Evolutionary conservation across 2,113 vertebrate species (phyloP).

Genomic region (Xyliphius kryptos): DNA sequence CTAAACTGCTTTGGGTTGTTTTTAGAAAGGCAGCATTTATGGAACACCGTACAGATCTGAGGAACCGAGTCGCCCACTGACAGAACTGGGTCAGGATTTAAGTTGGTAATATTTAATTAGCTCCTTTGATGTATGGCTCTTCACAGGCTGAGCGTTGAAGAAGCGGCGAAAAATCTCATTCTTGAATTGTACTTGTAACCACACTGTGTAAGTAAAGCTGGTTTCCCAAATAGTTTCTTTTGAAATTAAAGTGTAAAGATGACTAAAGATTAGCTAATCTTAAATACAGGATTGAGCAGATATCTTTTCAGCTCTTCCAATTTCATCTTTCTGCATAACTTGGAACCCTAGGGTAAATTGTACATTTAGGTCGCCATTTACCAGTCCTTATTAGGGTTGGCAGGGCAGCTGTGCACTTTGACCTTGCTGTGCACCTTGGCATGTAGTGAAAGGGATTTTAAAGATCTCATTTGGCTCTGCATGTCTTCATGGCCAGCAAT

Average conservation of each 20-base stretch:
- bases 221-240: too few relatives aligned
- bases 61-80: conserved; percentile 2
- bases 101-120: conserved; percentile 32
- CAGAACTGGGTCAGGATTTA: conserved; percentile 27
- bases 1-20: not conserved
- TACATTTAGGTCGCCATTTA: conserved; percentile 12
- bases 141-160: not conserved
- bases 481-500: conserved; percentile 32
- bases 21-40: conserved; percentile 9
- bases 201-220: too few relatives aligned
- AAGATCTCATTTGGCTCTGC: conserved; percentile 45
- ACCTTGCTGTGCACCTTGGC: conserved; percentile 55
- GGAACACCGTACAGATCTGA: not conserved
- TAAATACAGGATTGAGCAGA: not conserved
- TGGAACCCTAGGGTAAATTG: not conserved
- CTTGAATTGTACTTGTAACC: too few relatives aligned
- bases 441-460: conserved; percentile 51
- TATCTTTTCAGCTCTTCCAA: not conserved
- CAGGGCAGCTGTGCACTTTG: conserved; percentile 56
- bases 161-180: conserved; percentile 6
- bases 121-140: conserved; percentile 27
- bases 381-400: conserved; percentile 36
- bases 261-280: not conserved
- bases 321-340: not conserved
- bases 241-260: too few relatives aligned